These are phyloP conservation scores for Aptenodytes patagonicus DNA, from an alignment of 2,113 vertebrate species.

Conservation along the genomic window DNA sequence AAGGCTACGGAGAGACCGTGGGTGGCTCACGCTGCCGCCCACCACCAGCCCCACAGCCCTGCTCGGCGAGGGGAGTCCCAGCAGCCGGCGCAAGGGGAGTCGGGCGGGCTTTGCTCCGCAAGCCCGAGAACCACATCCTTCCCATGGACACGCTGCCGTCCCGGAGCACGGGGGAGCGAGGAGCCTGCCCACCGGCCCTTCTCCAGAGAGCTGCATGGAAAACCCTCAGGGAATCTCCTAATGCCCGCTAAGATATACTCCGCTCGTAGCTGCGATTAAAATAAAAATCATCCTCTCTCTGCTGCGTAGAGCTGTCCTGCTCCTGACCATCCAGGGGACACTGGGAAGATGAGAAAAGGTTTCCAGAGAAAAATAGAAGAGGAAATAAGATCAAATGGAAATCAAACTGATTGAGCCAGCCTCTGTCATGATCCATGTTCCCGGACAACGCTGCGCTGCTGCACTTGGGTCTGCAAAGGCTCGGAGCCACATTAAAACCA, in stretches of 20 bases:
- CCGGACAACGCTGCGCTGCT: not conserved
- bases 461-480: not conserved
- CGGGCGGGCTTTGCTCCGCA: accelerated
- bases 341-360: not conserved
- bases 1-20: not conserved
- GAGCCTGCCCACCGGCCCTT: not conserved
- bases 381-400: not conserved
- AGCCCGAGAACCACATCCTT: not conserved
- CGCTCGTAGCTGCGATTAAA: accelerated
- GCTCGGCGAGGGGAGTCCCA: not conserved
- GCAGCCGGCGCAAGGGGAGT: accelerated
- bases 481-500: not conserved
- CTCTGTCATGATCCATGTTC: not conserved
- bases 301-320: not conserved
- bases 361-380: not conserved
- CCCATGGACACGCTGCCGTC: accelerated
- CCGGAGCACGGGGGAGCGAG: not conserved
- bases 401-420: not conserved
- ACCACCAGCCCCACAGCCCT: not conserved
- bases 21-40: not conserved
- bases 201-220: not conserved
- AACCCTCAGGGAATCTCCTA: not conserved
- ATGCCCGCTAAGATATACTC: not conserved
- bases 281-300: not conserved
- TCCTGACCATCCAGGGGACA: not conserved